Percentiles rank a stretch among this genome's conserved stretches.
These are phyloP conservation scores for Myotis vivesi DNA, from an alignment of 2,797 vertebrate species.

Conservation along the genomic window DNA sequence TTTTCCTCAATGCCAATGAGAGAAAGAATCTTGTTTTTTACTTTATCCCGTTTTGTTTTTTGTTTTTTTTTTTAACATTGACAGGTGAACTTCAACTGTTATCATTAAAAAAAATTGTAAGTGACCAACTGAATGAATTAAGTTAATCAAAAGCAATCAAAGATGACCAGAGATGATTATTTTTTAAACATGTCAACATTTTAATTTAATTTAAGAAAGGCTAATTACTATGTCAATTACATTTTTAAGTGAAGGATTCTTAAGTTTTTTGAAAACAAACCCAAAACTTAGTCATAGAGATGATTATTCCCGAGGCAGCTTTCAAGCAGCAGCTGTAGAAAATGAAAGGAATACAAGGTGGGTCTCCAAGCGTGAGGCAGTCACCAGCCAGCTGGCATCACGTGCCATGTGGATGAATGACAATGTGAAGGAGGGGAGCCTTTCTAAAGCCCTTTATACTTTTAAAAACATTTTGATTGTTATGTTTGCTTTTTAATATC, in stretches of 20 bases:
- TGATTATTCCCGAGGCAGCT: too few species aligned
- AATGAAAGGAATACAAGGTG: not conserved
- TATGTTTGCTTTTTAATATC: not conserved
- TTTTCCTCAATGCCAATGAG: not conserved
- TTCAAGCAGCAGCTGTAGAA: not conserved
- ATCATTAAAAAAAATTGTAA: not conserved
- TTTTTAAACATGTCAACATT: not conserved
- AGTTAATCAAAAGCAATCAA: not conserved
- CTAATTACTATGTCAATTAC: not conserved
- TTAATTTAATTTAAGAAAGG: not conserved
- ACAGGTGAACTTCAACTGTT: not conserved
- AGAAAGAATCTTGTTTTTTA: not conserved
- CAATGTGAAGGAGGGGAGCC: not conserved
- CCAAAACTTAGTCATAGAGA: not conserved
- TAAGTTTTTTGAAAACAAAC: not conserved
- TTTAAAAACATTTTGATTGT: not conserved
- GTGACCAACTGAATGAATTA: not conserved
- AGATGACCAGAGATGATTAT: not conserved
- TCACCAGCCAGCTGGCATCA: fast-evolving
- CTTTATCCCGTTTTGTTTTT: not conserved
- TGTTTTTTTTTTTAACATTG: not conserved
- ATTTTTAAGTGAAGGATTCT: not conserved
- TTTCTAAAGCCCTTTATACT: not conserved
- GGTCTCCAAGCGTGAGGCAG: not conserved
- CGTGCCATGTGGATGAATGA: not conserved